Conservation (phyloP, 2,888 invertebrate genomes). For the Stenodera caucasica region DNA sequence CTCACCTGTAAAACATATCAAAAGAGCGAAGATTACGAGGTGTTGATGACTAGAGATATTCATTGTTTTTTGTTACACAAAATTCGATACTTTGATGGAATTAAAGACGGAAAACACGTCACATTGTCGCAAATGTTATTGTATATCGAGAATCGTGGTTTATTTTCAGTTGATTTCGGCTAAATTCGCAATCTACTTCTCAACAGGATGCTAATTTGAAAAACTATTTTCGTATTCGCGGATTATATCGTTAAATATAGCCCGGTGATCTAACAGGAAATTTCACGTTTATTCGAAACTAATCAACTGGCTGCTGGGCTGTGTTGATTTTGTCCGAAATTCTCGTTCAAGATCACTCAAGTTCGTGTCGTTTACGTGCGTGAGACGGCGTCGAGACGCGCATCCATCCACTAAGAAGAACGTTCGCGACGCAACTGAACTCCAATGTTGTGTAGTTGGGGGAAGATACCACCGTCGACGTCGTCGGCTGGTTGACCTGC, state of each 20-base stretch:
- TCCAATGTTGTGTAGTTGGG: conserved; percentile 24
- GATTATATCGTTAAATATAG: conserved; percentile 32
- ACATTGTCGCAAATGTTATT: no score
- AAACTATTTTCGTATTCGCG: conserved; percentile 31
- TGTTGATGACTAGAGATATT: neutral
- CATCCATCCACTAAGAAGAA: conserved; percentile 9
- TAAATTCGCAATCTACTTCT: conserved; percentile 35
- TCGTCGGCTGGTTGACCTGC: neutral
- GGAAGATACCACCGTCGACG: conserved; percentile 32
- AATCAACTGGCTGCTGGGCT: no score
- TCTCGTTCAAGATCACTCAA: no score
- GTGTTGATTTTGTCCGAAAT: no score
- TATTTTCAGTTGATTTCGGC: conserved; percentile 26
- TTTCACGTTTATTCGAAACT: neutral
- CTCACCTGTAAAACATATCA: conserved; percentile 23
- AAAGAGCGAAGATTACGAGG: conserved; percentile 12
- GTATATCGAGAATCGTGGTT: conserved; percentile 18
- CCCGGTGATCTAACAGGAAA: conserved; percentile 29
- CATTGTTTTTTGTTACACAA: neutral
- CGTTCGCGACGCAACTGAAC: conserved; percentile 18
- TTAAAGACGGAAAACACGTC: conserved; percentile 19
- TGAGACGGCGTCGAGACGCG: conserved; percentile 7
- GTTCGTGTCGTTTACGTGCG: neutral
- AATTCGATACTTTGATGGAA: conserved; percentile 21
- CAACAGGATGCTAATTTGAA: conserved; percentile 34